Base-by-base conservation (phyloP, 2,888 invertebrate genomes). In the Spilosoma lubricipeda region DNA sequence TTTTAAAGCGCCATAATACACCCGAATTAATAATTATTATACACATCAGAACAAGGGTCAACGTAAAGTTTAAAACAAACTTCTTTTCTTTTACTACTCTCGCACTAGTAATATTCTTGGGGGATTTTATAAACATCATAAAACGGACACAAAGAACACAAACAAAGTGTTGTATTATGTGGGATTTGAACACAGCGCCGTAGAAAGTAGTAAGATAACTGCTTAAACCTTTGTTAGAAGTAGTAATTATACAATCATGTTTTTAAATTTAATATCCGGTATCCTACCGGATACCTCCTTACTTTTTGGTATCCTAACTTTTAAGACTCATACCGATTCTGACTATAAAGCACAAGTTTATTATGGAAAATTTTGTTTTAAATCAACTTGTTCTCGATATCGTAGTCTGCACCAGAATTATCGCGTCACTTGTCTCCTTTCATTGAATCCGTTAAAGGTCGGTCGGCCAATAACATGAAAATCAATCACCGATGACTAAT, bases 381-480 rank as follows among this genome's bases (percentile, higher is more conserved):
- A 23, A 33, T 56, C 27, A 39, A 8, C 42, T 42, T 63, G 4
- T 39, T 70, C 33, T 48, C n/a, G 59, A 68, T 73, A 68, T 48
- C 13, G 23, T 73, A 15, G 5, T 73, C 65, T 66, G 70, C 42
- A n/a, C 30, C 36, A 45, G 9, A 39, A n/a, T 27, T 18, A 70
- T 23, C 65, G 56, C 56, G 56, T 30, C 65, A 69, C 11, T 39
- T 48, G 64, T 56, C 63, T 5, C 36, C 27, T 48, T 65, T 65
- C 27, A 56, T 69, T 64, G 70, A 66, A 70, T 70, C 66, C 39
- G 42, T 15, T 69, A 45, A 66, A 69, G 70, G 73, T 70, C 68
- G 69, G 56, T 27, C 65, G 70, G 66, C n/a, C 59, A 73, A 39
- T 73, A 65, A 73, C 73, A 45, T 11, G 23, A 56, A 30, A 59